Evolutionary conservation across 2,113 vertebrate genomes (phyloP).

Genomic region (Notothenia coriiceps): DNA sequence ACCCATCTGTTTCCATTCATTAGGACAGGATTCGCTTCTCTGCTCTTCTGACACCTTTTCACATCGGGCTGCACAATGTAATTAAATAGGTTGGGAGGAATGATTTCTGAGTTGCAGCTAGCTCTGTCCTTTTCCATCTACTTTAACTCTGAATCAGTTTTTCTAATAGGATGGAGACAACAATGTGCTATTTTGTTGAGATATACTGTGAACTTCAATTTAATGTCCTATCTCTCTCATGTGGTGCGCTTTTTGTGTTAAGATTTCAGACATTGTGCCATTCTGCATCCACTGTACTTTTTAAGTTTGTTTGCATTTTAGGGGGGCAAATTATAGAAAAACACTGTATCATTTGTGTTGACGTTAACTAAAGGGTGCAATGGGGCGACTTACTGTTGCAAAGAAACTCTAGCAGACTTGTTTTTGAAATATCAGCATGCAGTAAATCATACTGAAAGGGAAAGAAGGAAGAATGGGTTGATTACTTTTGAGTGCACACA

Average conservation of each 20-base stretch:
- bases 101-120: slow-evolving; percentile 57
- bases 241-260: slow-evolving; percentile 11
- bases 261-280: not conserved
- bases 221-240: slow-evolving; percentile 26
- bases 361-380: not conserved
- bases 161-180: slow-evolving; percentile 19
- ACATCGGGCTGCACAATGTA: slow-evolving; percentile 80
- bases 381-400: not conserved
- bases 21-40: slow-evolving; percentile 81
- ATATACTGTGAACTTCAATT: not conserved
- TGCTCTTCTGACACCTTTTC: slow-evolving; percentile 83
- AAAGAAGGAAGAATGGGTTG: too few relatives aligned
- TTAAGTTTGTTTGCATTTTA: not conserved
- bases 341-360: not conserved
- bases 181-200: slow-evolving; percentile 20
- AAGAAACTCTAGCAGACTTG: not conserved
- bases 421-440: not conserved
- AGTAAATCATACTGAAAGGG: not conserved
- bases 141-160: slow-evolving; percentile 47
- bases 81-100: slow-evolving; percentile 79
- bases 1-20: slow-evolving; percentile 87
- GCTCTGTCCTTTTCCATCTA: slow-evolving; percentile 49
- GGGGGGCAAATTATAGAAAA: not conserved
- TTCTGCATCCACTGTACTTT: not conserved
- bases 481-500: too few relatives aligned